These are phyloP conservation scores for Aphidius gifuensis DNA, from an alignment of 1,140 invertebrate species.

Conservation along the genomic window DNA sequence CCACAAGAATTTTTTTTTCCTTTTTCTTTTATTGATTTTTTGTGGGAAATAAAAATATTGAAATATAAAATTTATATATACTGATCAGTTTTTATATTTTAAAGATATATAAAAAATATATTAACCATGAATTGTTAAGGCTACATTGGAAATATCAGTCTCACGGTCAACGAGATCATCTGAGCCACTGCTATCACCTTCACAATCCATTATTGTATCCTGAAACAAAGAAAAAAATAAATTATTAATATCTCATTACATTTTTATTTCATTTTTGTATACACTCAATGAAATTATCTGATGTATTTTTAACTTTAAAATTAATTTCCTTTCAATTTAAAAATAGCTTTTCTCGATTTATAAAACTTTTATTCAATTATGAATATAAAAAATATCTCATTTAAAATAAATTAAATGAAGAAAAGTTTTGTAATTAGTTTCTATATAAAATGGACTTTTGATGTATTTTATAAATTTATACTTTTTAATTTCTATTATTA, in stretches of 20 bases:
- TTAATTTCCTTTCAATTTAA: neutral
- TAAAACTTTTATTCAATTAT: too few relatives aligned
- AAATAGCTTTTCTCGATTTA: too few relatives aligned
- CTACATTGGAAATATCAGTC: constrained; percentile 34
- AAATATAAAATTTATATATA: neutral
- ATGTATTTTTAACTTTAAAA: neutral
- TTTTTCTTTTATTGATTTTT: neutral
- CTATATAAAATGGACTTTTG: too few relatives aligned
- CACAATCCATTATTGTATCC: constrained; percentile 44
- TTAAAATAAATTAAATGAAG: too few relatives aligned
- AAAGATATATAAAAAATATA: neutral
- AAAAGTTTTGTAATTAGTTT: too few relatives aligned
- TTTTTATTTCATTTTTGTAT: neutral
- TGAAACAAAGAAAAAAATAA: constrained; percentile 28
- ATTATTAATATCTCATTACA: neutral
- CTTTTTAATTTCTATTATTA: too few relatives aligned
- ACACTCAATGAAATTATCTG: too few relatives aligned
- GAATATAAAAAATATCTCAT: too few relatives aligned
- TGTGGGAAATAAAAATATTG: neutral
- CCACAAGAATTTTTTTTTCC: neutral
- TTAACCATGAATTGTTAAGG: constrained; percentile 43
- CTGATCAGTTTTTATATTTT: neutral
- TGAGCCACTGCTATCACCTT: constrained; percentile 30
- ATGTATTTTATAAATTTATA: too few relatives aligned
- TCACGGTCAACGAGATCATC: constrained; percentile 36